phyloP scores from a whole-genome alignment of 2,797 vertebrate genomes.

The Echeneis naucrates region DNA sequence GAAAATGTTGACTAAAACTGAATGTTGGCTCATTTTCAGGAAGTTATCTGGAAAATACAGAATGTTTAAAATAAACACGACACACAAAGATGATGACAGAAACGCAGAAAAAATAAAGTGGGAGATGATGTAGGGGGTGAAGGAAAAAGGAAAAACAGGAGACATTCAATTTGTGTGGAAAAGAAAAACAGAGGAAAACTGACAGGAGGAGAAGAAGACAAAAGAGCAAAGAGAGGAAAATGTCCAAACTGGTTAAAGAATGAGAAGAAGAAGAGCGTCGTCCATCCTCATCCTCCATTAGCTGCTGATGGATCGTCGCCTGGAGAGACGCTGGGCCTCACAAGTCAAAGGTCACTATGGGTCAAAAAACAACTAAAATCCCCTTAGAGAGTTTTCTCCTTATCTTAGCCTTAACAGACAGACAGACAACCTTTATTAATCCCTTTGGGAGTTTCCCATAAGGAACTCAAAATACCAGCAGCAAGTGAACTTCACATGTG shows the following conservation, averaged over 20 bases:
- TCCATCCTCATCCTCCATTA: conserved; percentile 34
- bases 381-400: background rate
- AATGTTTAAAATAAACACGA: background rate
- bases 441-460: no score
- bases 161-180: background rate
- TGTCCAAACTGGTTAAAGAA: background rate
- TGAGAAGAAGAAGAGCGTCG: background rate
- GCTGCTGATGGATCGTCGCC: conserved; percentile 22
- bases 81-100: background rate
- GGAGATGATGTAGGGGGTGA: background rate
- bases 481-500: no score
- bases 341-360: conserved; percentile 26
- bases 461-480: no score
- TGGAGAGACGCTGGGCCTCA: background rate
- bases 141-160: background rate
- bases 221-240: background rate
- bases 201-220: background rate
- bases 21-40: background rate
- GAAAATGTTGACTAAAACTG: no score
- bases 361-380: background rate
- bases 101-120: background rate
- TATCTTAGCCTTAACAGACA: no score
- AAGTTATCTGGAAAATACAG: background rate
- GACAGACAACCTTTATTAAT: no score
- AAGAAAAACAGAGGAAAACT: background rate